A percentile compares a stretch with the other conserved stretches of the same genome.
phyloP scores from a whole-genome alignment of 1,140 invertebrate species.

The Nomia melanderi region DNA sequence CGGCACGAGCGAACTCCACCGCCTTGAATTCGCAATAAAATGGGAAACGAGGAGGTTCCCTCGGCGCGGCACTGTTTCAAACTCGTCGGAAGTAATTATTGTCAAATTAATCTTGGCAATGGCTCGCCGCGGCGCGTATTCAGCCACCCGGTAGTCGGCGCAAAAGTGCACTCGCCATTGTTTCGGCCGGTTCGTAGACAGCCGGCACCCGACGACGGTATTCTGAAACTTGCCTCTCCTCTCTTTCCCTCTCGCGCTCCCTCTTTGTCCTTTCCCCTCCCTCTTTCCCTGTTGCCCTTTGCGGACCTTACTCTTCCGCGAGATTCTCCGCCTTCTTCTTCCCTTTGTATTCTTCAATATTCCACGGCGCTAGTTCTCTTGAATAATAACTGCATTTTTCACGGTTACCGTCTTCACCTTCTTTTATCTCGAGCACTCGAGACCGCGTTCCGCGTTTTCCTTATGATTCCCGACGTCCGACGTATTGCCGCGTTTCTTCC shows the following conservation, averaged over 20 bases:
- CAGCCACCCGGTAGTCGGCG: neutral
- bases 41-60: neutral
- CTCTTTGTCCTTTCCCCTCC: too few relatives aligned
- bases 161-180: constrained; percentile 45
- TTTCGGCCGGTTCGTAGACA: constrained; percentile 10
- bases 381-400: constrained; percentile 2
- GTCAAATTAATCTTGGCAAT: constrained; percentile 43
- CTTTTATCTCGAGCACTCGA: neutral
- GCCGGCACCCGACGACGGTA: neutral
- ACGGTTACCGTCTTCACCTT: neutral
- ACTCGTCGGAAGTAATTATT: constrained; percentile 38
- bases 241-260: too few relatives aligned
- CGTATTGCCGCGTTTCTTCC: neutral
- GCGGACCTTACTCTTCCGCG: too few relatives aligned
- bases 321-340: too few relatives aligned
- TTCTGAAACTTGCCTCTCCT: neutral
- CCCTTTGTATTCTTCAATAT: constrained; percentile 4
- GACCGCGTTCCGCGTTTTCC: neutral
- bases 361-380: neutral
- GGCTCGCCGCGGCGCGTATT: neutral
- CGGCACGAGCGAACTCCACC: too few relatives aligned
- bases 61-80: constrained; percentile 5
- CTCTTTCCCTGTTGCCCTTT: too few relatives aligned
- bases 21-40: neutral
- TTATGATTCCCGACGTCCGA: neutral